Evolutionary conservation across 1,140 invertebrate species (phyloP).

Genomic region (Tigriopus japonicus): DNA sequence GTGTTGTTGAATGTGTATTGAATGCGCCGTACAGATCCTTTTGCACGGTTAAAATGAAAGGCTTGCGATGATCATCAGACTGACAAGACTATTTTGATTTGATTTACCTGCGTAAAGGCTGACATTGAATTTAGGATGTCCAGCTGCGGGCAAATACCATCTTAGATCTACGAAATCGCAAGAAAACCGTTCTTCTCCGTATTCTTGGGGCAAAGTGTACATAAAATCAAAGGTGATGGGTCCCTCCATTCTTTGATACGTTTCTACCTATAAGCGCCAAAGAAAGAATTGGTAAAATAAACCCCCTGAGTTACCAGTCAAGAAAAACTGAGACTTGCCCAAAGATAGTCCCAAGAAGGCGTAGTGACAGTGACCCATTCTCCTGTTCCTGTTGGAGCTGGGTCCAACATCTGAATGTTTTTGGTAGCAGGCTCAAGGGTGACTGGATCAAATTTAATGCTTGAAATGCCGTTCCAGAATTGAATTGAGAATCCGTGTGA

Average conservation of each 20-base stretch:
- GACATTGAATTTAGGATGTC: too few relatives aligned
- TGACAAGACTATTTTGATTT: too few relatives aligned
- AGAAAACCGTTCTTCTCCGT: not conserved
- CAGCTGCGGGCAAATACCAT: not conserved
- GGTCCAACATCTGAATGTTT: not conserved
- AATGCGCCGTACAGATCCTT: not conserved
- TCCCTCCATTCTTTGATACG: not conserved
- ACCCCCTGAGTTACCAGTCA: not conserved
- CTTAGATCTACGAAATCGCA: not conserved
- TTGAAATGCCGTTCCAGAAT: not conserved
- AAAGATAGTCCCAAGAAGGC: not conserved
- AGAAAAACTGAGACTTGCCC: not conserved
- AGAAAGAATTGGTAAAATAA: not conserved
- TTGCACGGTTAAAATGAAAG: not conserved
- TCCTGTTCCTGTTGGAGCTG: not conserved
- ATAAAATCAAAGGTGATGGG: not conserved
- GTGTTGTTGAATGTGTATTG: conserved; percentile 6
- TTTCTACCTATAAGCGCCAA: not conserved
- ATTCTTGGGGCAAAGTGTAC: not conserved
- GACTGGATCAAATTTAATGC: not conserved
- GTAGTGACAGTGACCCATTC: not conserved
- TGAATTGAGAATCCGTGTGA: not conserved
- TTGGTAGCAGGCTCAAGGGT: not conserved
- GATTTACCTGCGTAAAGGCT: too few relatives aligned
- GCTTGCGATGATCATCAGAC: too few relatives aligned